A percentile compares a stretch with the other conserved stretches of the same genome.
phyloP scores from a whole-genome alignment of 2,797 vertebrate species.

The Sphaeramia orbicularis region DNA sequence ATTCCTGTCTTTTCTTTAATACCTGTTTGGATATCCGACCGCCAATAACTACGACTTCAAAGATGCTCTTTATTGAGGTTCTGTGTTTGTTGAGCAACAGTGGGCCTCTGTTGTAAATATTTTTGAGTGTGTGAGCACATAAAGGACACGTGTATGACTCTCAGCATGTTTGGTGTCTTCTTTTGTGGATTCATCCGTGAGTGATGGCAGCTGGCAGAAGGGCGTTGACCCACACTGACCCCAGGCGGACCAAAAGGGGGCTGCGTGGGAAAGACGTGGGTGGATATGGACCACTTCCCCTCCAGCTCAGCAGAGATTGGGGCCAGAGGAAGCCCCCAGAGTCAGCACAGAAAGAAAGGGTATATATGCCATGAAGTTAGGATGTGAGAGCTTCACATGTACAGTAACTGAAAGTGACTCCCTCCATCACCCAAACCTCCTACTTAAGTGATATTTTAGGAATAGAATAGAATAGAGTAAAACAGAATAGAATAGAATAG shows the following conservation, averaged over 20 bases:
- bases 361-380: no score
- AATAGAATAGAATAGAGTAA: no score
- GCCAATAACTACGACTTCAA: neutral
- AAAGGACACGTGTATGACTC: slow-evolving; percentile 40
- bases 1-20: no score
- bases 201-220: slow-evolving; percentile 51
- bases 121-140: slow-evolving; percentile 3
- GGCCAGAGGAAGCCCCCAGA: slow-evolving; percentile 28
- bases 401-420: no score
- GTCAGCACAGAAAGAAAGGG: no score
- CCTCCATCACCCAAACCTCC: no score
- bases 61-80: neutral
- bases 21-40: no score
- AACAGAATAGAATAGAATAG: no score
- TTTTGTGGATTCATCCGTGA: slow-evolving; percentile 50
- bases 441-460: no score
- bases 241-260: slow-evolving; percentile 28
- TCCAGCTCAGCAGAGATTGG: slow-evolving; percentile 17
- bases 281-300: slow-evolving; percentile 48
- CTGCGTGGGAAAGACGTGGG: slow-evolving; percentile 64
- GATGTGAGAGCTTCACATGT: no score
- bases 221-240: slow-evolving; percentile 54
- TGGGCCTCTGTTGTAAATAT: slow-evolving; percentile 16
- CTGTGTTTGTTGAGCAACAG: neutral
- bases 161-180: slow-evolving; percentile 38